Evolutionary conservation across 2,888 invertebrate species (phyloP).

Genomic region (Cartodere bifasciata): DNA sequence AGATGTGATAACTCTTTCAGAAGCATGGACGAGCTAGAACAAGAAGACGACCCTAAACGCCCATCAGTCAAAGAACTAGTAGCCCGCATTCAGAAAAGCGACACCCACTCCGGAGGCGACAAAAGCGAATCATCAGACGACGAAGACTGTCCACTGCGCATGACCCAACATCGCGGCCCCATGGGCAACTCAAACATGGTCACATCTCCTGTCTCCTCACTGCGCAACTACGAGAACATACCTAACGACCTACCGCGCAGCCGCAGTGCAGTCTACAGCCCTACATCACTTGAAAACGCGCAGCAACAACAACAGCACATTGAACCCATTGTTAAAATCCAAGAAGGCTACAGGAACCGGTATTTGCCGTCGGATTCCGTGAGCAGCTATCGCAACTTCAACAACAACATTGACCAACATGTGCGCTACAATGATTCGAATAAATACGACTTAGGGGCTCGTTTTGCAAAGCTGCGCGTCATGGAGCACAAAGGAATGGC

Average conservation of each 20-base stretch:
- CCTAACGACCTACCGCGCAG: constrained; percentile 29
- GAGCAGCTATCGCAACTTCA: constrained; percentile 2
- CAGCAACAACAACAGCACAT: constrained; percentile 25
- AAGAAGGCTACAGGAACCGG: constrained; percentile 21
- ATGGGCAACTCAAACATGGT: constrained; percentile 43
- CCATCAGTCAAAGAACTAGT: constrained; percentile 51
- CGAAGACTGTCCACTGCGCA: constrained; percentile 28
- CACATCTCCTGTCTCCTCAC: constrained; percentile 18
- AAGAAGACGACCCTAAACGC: constrained; percentile 31
- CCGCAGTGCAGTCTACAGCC: constrained; percentile 40
- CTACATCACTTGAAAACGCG: constrained; percentile 27
- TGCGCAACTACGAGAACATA: constrained; percentile 46
- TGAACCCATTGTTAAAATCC: constrained; percentile 29
- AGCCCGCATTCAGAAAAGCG: constrained; percentile 42
- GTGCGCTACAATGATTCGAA: constrained; percentile 18
- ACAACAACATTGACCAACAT: constrained; percentile 5
- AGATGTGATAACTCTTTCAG: constrained; percentile 19
- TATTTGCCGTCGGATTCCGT: neutral
- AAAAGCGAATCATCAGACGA: constrained; percentile 34
- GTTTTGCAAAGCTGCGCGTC: constrained; percentile 30
- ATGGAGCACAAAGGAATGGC: constrained; percentile 22
- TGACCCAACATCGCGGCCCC: constrained; percentile 37
- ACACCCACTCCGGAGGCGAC: constrained; percentile 22
- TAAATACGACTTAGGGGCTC: constrained; percentile 24
- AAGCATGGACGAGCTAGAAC: constrained; percentile 34